Conservation (phyloP, 2,888 invertebrate genomes). For the Meteorus cinctellus region DNA sequence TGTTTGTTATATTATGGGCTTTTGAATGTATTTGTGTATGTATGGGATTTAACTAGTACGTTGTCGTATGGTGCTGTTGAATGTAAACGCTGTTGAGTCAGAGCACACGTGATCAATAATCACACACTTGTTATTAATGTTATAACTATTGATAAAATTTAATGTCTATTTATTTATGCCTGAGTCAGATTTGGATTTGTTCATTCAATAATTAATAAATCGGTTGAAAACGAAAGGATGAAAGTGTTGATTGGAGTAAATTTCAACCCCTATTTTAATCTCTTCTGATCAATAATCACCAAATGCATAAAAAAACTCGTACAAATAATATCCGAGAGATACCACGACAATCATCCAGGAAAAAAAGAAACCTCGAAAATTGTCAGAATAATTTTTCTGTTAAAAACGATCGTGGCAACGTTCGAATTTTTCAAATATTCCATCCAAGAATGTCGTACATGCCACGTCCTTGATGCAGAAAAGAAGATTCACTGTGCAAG, state of each 20-base stretch:
- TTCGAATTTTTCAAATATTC: constrained; percentile 19
- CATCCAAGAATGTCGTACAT: constrained; percentile 12
- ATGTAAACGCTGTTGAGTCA: neutral
- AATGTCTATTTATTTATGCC: neutral
- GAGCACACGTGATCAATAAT: neutral
- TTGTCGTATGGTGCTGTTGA: neutral
- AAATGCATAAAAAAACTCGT: no score
- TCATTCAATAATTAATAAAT: no score
- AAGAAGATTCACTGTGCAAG: constrained; percentile 6
- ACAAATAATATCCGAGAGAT: no score
- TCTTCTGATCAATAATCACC: no score
- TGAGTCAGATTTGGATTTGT: no score
- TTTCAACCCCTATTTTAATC: no score
- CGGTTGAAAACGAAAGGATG: no score
- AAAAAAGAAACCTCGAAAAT: neutral
- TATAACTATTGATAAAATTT: neutral
- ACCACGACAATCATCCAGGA: no score
- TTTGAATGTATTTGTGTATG: neutral
- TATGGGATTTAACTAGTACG: neutral
- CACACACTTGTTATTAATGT: neutral
- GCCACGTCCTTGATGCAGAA: constrained; percentile 21
- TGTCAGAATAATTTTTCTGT: neutral
- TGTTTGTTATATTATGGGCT: constrained; percentile 1
- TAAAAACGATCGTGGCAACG: neutral
- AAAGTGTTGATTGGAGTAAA: no score